Conservation (phyloP, 2,888 invertebrate genomes). For the Sarcophaga caerulescens region DNA sequence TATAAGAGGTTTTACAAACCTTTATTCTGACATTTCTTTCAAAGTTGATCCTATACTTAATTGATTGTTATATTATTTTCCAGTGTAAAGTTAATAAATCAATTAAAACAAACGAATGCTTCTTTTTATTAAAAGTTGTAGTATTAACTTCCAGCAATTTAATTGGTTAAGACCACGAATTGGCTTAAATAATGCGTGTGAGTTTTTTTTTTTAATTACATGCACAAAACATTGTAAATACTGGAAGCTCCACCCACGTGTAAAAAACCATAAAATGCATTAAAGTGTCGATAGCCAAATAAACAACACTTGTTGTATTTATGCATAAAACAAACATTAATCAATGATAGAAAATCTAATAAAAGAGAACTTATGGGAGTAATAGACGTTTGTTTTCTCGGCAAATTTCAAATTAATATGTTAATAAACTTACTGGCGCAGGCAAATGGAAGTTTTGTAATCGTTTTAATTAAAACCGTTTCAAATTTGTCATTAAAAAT, state of each 20-base stretch:
- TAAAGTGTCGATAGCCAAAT: no score
- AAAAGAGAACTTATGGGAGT: no score
- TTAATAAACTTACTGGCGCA: not conserved
- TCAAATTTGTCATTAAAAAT: not conserved
- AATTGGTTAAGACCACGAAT: slow-evolving; percentile 2
- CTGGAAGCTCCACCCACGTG: not conserved
- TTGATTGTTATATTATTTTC: not conserved
- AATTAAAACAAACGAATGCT: not conserved
- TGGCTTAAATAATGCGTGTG: not conserved
- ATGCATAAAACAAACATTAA: not conserved
- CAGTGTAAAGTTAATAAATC: not conserved
- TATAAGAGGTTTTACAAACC: no score
- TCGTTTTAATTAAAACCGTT: not conserved
- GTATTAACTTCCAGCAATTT: not conserved
- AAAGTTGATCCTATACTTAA: no score
- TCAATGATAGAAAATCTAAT: not conserved
- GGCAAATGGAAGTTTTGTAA: not conserved
- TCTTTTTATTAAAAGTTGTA: not conserved
- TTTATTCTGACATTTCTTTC: no score
- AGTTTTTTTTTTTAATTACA: not conserved
- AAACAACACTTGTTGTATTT: not conserved
- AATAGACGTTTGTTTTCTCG: not conserved
- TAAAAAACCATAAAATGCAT: not conserved
- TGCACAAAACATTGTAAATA: not conserved
- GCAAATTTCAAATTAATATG: not conserved